These are phyloP conservation scores for Botia kubotai DNA, from an alignment of 2,797 vertebrate genomes.

Conservation along the genomic window DNA sequence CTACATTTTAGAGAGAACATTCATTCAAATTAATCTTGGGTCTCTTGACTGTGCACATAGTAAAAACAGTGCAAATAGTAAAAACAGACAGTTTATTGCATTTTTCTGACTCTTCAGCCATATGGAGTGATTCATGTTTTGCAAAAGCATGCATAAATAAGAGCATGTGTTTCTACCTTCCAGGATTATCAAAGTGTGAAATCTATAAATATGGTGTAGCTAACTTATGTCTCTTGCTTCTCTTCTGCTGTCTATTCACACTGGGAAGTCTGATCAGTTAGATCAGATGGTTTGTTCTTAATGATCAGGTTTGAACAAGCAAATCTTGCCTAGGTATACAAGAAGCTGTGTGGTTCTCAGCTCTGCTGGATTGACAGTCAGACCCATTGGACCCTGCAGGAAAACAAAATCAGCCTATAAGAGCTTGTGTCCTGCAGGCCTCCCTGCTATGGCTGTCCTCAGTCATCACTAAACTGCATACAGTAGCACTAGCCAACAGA, in stretches of 20 bases:
- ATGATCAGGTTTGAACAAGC: background rate
- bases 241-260: constrained; percentile 67
- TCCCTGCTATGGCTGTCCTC: background rate
- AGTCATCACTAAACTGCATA: constrained; percentile 2
- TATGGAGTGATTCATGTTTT: constrained; percentile 3
- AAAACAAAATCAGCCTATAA: constrained; percentile 21
- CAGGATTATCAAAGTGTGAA: constrained; percentile 75
- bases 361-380: constrained; percentile 32
- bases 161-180: constrained; percentile 55
- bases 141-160: constrained; percentile 62
- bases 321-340: constrained; percentile 30
- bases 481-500: background rate
- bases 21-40: no score
- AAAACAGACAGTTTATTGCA: background rate
- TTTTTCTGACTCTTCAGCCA: background rate
- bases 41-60: background rate
- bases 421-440: constrained; percentile 10
- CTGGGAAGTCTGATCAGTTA: background rate
- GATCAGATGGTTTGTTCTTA: no score
- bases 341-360: constrained; percentile 25
- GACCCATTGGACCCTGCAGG: constrained; percentile 3
- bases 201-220: constrained; percentile 75
- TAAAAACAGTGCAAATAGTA: background rate
- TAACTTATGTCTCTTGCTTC: constrained; percentile 67
- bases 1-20: no score